These are phyloP conservation scores for Agrilus planipennis DNA, from an alignment of 1,140 invertebrate species.

Conservation along the genomic window DNA sequence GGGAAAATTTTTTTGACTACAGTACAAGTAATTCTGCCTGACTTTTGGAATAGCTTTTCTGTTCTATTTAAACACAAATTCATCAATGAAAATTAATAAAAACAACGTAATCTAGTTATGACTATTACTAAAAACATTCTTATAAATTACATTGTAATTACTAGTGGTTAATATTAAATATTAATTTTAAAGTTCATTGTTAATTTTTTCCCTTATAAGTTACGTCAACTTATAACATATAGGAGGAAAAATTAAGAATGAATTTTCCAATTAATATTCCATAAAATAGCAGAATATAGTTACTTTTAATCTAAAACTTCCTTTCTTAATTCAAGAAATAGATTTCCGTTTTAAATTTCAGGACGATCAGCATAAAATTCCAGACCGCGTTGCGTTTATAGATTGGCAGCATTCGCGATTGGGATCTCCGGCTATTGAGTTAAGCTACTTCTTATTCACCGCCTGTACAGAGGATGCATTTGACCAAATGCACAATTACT, in stretches of 20 bases:
- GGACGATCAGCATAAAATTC: too few relatives aligned
- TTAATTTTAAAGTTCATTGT: conserved; percentile 19
- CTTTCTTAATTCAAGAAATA: too few relatives aligned
- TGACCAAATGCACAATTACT: conserved; percentile 29
- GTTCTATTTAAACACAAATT: conserved; percentile 6
- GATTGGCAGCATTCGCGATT: conserved; percentile 45
- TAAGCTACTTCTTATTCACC: conserved; percentile 45
- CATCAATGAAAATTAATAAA: conserved; percentile 1
- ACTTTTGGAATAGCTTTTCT: too few relatives aligned
- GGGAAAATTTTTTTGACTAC: too few relatives aligned
- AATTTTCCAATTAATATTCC: too few relatives aligned
- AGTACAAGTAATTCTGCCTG: too few relatives aligned
- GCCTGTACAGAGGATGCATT: conserved; percentile 39
- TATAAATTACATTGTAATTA: conserved; percentile 45
- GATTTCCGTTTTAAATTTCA: conserved; percentile 8
- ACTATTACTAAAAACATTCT: conserved; percentile 16
- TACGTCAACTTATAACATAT: neutral
- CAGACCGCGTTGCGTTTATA: too few relatives aligned
- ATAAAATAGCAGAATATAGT: too few relatives aligned
- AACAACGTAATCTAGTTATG: neutral
- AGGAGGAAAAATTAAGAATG: neutral
- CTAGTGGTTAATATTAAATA: conserved; percentile 44
- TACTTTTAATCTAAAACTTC: too few relatives aligned
- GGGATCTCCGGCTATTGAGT: conserved; percentile 44
- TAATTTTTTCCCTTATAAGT: neutral